Conservation (phyloP, 2,113 vertebrate genomes). For the Pontoporia blainvillei region DNA sequence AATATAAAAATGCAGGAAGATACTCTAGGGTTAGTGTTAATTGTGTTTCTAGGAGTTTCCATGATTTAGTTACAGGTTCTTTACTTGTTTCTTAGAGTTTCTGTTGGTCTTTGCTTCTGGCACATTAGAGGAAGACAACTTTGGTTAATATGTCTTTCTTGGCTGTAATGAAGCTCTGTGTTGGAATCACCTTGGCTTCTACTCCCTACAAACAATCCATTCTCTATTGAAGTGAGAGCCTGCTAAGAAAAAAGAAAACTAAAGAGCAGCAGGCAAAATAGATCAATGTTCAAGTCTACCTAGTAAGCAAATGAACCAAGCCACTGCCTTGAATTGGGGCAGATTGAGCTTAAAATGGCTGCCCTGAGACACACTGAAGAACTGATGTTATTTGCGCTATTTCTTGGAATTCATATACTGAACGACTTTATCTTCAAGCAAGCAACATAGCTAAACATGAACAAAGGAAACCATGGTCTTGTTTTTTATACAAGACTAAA, state of each 20-base stretch:
- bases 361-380: neutral
- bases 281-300: neutral
- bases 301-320: neutral
- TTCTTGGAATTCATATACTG: neutral
- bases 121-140: neutral
- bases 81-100: slow-evolving; percentile 5
- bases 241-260: neutral
- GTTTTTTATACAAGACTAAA: neutral
- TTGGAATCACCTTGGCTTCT: slow-evolving; percentile 18
- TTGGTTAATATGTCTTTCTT: neutral
- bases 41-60: neutral
- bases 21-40: neutral
- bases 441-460: neutral
- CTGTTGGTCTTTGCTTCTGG: neutral
- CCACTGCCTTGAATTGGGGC: neutral
- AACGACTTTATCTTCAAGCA: slow-evolving; percentile 23
- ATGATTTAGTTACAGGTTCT: neutral
- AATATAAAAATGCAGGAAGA: neutral
- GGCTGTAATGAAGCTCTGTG: neutral
- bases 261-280: slow-evolving; percentile 14
- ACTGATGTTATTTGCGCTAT: neutral
- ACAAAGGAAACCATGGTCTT: neutral
- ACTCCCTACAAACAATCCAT: neutral
- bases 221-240: neutral
- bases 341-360: neutral